These are phyloP conservation scores for Sarcophaga subvicina DNA, from an alignment of 2,888 invertebrate genomes.

Conservation along the genomic window DNA sequence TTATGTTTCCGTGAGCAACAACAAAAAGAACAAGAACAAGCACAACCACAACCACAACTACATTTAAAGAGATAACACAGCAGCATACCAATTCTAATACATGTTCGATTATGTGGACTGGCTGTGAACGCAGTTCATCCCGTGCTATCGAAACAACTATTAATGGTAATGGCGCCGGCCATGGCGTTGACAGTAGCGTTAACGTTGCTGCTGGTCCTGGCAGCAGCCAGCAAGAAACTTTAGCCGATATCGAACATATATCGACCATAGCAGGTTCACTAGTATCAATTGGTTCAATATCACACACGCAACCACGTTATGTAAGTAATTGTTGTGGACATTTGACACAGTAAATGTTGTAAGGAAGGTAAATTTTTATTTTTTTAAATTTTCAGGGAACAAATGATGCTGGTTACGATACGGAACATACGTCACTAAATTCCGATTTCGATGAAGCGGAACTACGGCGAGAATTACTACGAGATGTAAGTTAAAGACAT, in stretches of 20 bases:
- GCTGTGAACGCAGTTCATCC: conserved; percentile 78
- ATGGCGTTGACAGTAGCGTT: conserved; percentile 2
- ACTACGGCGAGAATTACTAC: conserved; percentile 88
- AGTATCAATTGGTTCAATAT: conserved; percentile 84
- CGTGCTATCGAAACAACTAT: conserved; percentile 77
- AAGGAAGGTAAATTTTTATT: neutral
- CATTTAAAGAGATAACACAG: conserved; percentile 66
- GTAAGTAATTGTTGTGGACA: conserved; percentile 70
- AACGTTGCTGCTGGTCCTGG: conserved; percentile 70
- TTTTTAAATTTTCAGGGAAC: conserved; percentile 75
- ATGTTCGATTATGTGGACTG: conserved; percentile 70
- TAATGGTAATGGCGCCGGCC: conserved; percentile 69
- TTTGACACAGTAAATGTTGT: conserved; percentile 1
- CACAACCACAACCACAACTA: neutral
- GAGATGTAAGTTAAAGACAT: conserved; percentile 86
- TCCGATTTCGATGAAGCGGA: conserved; percentile 92
- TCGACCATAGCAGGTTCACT: conserved; percentile 89
- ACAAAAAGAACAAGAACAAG: conserved; percentile 14
- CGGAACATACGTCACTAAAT: conserved; percentile 91
- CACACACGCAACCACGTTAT: conserved; percentile 82
- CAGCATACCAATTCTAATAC: conserved; percentile 38
- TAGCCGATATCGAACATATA: conserved; percentile 85
- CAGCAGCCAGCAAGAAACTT: conserved; percentile 84
- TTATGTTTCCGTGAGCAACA: conserved; percentile 31
- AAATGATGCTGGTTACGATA: conserved; percentile 87